Evolutionary conservation across 2,888 invertebrate genomes (phyloP), one percentile per base, ranked within the genome.

Genomic region (Slavum lentiscoides): DNA sequence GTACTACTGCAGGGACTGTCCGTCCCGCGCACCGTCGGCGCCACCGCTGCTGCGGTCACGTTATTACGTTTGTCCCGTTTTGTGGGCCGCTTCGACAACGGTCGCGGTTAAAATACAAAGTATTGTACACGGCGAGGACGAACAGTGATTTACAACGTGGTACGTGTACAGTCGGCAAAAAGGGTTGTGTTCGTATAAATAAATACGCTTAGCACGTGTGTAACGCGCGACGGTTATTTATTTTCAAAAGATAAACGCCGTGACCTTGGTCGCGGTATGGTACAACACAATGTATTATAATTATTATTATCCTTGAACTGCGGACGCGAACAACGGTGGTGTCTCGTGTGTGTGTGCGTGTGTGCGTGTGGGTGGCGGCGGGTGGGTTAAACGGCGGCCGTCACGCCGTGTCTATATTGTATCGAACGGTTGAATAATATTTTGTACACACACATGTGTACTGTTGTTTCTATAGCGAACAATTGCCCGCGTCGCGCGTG

Each of bases 301-400:
- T 49, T 11, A 49, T 49, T 11, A 49, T 66, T 55, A 74, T 74
- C 64, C 66, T 74, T 55, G 74, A 66, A 21, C 55, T 9, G 37
- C 23, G 64, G 2, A 66, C 39, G 49, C 55, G 11, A 21, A 74
- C 39, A 64, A 37, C 39, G 39, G 58, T 74, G 2, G 49, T 11
- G 49, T 11, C 64, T 7, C 37, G 55, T 55, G 55, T 37, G 55
- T 75, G 23, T 37, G 66, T 75, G 55, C 19, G 37, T 6, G 58
- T 58, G 39, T 53, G 66, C 21, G 53, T 39, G 39, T 17, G 37
- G 4, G 21, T n/a, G n/a, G 3, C n/a, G 21, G 5, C 17, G 30
- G 39, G 17, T 17, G 11, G 19, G 23, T 62, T 37, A 23, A 3
- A 9, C 17, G n/a, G 49, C 17, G n/a, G 49, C n/a, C 13, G 30